Percentiles rank a stretch among this genome's conserved stretches.
Evolutionary conservation across 2,113 vertebrate species (phyloP).

Genomic region (Tragelaphus strepsiceros): DNA sequence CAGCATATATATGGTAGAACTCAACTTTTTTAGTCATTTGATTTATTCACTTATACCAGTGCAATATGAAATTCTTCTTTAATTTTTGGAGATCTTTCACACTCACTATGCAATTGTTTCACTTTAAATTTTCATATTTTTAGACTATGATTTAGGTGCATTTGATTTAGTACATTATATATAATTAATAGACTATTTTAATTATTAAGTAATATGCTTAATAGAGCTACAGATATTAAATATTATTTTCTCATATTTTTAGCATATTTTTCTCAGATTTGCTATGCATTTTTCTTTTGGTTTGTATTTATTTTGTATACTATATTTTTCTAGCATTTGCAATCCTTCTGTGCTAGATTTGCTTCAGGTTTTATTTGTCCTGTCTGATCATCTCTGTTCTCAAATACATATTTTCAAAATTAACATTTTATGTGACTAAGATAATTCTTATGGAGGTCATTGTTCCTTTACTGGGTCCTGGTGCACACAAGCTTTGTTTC

Average conservation of each 20-base stretch:
- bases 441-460: neutral
- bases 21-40: neutral
- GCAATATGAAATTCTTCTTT: neutral
- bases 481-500: neutral
- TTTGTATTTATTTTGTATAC: neutral
- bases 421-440: neutral
- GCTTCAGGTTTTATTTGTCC: neutral
- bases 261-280: neutral
- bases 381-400: neutral
- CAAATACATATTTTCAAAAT: neutral
- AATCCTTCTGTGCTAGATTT: neutral
- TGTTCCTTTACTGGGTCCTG: neutral
- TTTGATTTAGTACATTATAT: neutral
- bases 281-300: neutral
- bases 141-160: neutral
- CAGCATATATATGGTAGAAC: accelerated
- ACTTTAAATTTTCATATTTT: neutral
- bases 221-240: neutral
- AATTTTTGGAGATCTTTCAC: neutral
- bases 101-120: neutral
- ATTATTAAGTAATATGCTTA: neutral
- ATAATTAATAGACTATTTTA: neutral
- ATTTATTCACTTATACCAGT: neutral
- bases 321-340: neutral
- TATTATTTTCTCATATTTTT: neutral